Percentiles rank a stretch among this genome's conserved stretches.
Evolutionary conservation across 2,888 invertebrate genomes (phyloP).

Genomic region (Agelastica alni): DNA sequence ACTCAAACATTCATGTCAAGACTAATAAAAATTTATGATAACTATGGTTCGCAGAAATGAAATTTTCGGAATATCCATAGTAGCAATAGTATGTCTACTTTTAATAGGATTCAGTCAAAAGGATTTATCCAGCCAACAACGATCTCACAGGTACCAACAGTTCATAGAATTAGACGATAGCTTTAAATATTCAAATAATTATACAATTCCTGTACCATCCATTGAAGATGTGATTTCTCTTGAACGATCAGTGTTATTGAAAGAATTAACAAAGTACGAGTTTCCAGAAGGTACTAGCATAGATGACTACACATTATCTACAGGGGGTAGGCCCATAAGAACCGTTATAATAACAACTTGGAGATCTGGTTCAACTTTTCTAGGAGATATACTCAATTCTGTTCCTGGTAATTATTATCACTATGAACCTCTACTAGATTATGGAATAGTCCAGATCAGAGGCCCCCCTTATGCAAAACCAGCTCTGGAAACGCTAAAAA

Average conservation of each 20-base stretch:
- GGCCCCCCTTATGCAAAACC: slow-evolving; percentile 70
- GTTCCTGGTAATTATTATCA: slow-evolving; percentile 88
- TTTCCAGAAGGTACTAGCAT: slow-evolving; percentile 66
- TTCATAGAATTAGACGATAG: slow-evolving; percentile 31
- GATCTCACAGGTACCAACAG: slow-evolving; percentile 33
- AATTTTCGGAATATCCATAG: slow-evolving; percentile 38
- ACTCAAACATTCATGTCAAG: slow-evolving; percentile 16
- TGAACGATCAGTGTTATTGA: slow-evolving; percentile 61
- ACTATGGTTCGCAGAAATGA: slow-evolving; percentile 44
- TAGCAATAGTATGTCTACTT: slow-evolving; percentile 40
- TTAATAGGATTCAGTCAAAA: slow-evolving; percentile 43
- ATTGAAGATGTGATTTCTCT: slow-evolving; percentile 61
- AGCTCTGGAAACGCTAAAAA: slow-evolving; percentile 70
- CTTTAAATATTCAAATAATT: slow-evolving; percentile 26
- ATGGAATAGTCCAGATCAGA: slow-evolving; percentile 80
- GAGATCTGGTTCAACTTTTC: slow-evolving; percentile 88
- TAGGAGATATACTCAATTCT: slow-evolving; percentile 82
- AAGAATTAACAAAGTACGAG: slow-evolving; percentile 64
- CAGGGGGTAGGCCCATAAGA: slow-evolving; percentile 72
- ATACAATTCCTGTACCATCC: slow-evolving; percentile 51
- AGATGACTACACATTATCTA: slow-evolving; percentile 70
- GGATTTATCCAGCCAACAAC: slow-evolving; percentile 29
- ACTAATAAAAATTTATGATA: slow-evolving; percentile 8
- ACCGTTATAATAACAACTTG: slow-evolving; percentile 86
- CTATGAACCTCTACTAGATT: slow-evolving; percentile 85